These are phyloP conservation scores for Epinephelus malabaricus DNA, from an alignment of 2,797 vertebrate genomes.

Conservation along the genomic window DNA sequence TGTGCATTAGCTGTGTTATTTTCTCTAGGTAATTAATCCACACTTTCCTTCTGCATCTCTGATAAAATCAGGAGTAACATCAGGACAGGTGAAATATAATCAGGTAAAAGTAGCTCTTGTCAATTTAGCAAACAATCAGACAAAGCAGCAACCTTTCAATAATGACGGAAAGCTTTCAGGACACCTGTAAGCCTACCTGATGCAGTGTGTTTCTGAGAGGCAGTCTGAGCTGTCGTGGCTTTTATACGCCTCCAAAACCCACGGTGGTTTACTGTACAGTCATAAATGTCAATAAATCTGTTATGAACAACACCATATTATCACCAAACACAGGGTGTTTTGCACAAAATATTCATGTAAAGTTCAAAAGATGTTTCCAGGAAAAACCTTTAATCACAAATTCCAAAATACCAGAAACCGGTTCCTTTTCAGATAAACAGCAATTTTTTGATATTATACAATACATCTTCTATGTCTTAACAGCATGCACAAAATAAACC, in stretches of 20 bases:
- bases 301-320: slow-evolving; percentile 64
- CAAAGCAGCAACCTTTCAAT: slow-evolving; percentile 12
- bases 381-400: slow-evolving; percentile 41
- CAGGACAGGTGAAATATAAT: slow-evolving; percentile 5
- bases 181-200: slow-evolving; percentile 70
- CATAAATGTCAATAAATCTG: slow-evolving; percentile 77
- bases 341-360: slow-evolving; percentile 70
- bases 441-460: slow-evolving; percentile 39
- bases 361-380: slow-evolving; percentile 70
- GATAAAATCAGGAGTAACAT: slow-evolving; percentile 26
- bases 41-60: not conserved
- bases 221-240: slow-evolving; percentile 27
- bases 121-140: not conserved
- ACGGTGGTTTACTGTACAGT: slow-evolving; percentile 65
- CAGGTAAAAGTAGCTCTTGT: not conserved
- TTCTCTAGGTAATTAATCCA: not conserved
- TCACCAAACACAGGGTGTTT: slow-evolving; percentile 75
- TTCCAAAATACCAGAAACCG: slow-evolving; percentile 54
- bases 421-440: slow-evolving; percentile 52
- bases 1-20: not conserved
- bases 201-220: slow-evolving; percentile 47
- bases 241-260: slow-evolving; percentile 75
- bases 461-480: slow-evolving; percentile 11
- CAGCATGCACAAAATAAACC: not conserved
- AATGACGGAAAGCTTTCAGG: slow-evolving; percentile 16